These are phyloP conservation scores for Sinella curviseta DNA, from an alignment of 1,140 invertebrate species.

Conservation along the genomic window DNA sequence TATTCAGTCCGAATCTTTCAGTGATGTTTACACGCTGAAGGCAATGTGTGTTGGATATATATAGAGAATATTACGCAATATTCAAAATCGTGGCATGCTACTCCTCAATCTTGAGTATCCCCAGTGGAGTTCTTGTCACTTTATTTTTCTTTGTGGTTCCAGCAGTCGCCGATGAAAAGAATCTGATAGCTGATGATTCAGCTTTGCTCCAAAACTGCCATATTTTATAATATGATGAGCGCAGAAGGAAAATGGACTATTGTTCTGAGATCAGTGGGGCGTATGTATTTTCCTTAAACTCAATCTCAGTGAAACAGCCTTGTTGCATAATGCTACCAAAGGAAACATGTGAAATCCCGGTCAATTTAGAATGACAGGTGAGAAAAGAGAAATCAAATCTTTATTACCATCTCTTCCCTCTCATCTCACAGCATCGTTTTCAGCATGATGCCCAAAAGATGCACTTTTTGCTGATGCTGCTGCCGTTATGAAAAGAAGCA, in stretches of 20 bases:
- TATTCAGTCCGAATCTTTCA: too few relatives aligned
- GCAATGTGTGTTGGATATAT: too few relatives aligned
- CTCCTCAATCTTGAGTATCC: neutral
- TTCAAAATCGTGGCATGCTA: neutral
- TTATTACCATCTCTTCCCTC: slow-evolving; percentile 4
- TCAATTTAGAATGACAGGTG: slow-evolving; percentile 23
- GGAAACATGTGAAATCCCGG: neutral
- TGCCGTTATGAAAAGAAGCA: slow-evolving; percentile 11
- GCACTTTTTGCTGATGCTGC: too few relatives aligned
- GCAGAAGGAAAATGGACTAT: too few relatives aligned
- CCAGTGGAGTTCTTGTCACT: slow-evolving; percentile 8
- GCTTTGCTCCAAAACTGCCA: neutral
- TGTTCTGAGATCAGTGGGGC: too few relatives aligned
- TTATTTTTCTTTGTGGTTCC: neutral
- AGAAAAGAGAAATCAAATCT: slow-evolving; percentile 20
- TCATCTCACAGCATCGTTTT: neutral
- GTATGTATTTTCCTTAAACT: too few relatives aligned
- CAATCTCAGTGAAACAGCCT: neutral
- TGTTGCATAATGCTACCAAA: neutral
- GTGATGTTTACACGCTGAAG: too few relatives aligned
- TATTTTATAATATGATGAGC: neutral
- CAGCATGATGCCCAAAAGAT: neutral
- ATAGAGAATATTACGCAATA: too few relatives aligned
- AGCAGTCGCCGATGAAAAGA: too few relatives aligned
- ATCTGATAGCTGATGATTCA: too few relatives aligned